Evolutionary conservation across 2,113 vertebrate genomes (phyloP), one percentile per base, ranked within the genome.

Genomic region (Otocyon megalotis): DNA sequence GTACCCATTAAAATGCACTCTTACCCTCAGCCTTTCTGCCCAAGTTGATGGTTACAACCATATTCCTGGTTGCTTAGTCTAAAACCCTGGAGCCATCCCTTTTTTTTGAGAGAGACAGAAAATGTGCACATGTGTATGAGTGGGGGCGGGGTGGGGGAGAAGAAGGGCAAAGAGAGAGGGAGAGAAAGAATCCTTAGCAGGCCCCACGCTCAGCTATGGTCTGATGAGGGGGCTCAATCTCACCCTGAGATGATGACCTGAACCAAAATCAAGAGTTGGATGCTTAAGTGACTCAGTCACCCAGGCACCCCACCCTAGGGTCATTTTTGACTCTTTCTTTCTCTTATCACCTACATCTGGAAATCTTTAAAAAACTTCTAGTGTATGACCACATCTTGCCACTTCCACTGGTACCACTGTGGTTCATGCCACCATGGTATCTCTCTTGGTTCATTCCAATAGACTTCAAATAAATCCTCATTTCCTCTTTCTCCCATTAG

Each of bases 81-180:
- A 60, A 80, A 91, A 8, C 56, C 43, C 43, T 92, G 5, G 6
- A 19, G 76, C 32, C 35, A 53, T 20, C 79, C 54, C 54, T 56
- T 56, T 56, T 56, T 56, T 16, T 1, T 16, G 54, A 17, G 15
- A 67, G 32, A 67, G 65, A 67, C 3, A 67, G 32, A n/a, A 17
- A n/a, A 69, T 17, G 15, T 69, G 65, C 65, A 17, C 8, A 69
- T 7, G 5, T 30, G 28, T 32, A 69, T 69, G 65, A n/a, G 8
- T 9, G 30, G 15, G 30, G 8, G 32, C 0, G 8, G 67, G 17
- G 2, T 19, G 8, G 2, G 32, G 16, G 32, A 63, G 14, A 43
- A 43, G 43, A 43, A 43, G 67, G 7, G 67, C 16, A 19, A 17
- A n/a, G 65, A 32, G 65, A 69, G 65, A n/a, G 30, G 19, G 67